Base-by-base conservation (phyloP, 2,113 vertebrate genomes). In the Cephalopterus ornatus region DNA sequence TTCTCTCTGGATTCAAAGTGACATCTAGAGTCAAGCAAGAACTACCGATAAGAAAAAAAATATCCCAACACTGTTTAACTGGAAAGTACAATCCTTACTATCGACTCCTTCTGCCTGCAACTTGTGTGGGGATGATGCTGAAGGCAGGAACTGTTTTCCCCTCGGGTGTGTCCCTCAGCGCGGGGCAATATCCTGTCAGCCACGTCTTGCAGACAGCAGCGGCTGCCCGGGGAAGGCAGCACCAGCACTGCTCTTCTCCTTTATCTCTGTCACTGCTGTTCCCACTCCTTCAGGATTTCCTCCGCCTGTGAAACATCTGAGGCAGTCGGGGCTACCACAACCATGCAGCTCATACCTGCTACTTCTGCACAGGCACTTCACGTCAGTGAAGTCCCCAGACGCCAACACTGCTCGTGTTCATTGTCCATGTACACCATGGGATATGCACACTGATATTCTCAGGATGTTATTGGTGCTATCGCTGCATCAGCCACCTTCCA, bases 151-250 rank as follows among this genome's bases (percentile, higher is more conserved):
- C 19, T 5, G 4, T 14, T 52, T 24, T 35, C 56, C 80, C 35
- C 39, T 15, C 5, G 2, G n/a, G 11, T 11, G 44, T 5, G 23
- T 35, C 49, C 58, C 80, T 30, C 39, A 52, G 67, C 0, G 0
- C 86, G 49, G 33, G 62, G 21, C 67, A 73, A 23, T 8, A 32
- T 9, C 39, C 59, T n/a, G 30, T 7, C 65, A n/a, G 35, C 27
- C n/a, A 32, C 2, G 0, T 7, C 66, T 39, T 52, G 39, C 46
- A 30, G 44, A 37, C 11, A n/a, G n/a, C 42, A 33, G 12, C 1
- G 6, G 33, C 32, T 35, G 50, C 37, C 55, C 59, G 44, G 44
- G 42, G 42, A 44, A 88, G 55, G 77, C 27, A 89, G 81, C 59
- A 77, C 63, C 65, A 58, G 30, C 77, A 66, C 42, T 17, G 42